Evolutionary conservation across 2,113 vertebrate genomes (phyloP).

Genomic region (Sarotherodon lohbergeri): DNA sequence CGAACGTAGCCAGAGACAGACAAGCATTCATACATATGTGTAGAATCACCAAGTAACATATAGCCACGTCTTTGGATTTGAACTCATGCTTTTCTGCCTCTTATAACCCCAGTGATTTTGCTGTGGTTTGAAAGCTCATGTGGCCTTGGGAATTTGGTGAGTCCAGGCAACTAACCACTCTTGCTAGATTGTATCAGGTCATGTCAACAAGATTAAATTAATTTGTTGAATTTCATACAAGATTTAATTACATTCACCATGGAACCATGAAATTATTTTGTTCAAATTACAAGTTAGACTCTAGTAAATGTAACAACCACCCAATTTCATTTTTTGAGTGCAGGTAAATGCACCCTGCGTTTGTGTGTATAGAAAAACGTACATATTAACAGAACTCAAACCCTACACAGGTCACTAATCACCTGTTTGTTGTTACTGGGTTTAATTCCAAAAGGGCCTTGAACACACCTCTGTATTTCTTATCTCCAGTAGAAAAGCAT

Average conservation of each 20-base stretch:
- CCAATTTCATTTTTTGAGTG: not conserved
- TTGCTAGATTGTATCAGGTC: not conserved
- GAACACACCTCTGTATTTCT: not conserved
- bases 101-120: not conserved
- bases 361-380: not conserved
- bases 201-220: not conserved
- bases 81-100: not conserved
- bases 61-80: not conserved
- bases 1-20: not conserved
- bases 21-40: not conserved
- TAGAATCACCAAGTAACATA: not conserved
- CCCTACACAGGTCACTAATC: not conserved
- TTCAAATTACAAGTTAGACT: not conserved
- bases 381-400: not conserved
- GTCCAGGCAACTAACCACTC: not conserved
- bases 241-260: not conserved
- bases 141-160: not conserved
- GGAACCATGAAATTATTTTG: not conserved
- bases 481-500: too few species aligned
- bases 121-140: not conserved
- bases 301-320: not conserved
- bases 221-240: not conserved
- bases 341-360: not conserved
- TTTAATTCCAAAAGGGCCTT: not conserved
- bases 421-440: not conserved